Evolutionary conservation across 2,888 invertebrate genomes (phyloP), one percentile per base, ranked within the genome.

Genomic region (Deladenus siricidicola): DNA sequence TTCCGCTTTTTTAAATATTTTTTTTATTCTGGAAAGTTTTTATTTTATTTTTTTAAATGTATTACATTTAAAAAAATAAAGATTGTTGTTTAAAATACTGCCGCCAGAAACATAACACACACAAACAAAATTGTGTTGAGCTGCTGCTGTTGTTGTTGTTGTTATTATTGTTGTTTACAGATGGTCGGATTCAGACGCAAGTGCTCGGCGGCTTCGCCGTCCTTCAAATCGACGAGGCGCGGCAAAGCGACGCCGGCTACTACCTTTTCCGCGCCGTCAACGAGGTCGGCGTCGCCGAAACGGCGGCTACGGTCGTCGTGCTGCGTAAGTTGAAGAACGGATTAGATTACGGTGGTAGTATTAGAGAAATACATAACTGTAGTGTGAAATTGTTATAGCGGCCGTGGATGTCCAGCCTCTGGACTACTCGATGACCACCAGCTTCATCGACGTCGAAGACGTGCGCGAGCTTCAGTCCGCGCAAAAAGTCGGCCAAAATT

Each of bases 161-260:
- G n/a, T n/a, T n/a, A n/a, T n/a, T 47, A 47, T 14, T n/a, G 26
- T 14, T 10, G 14, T 1, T 58, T 68, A 44, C 48, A 72, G 74
- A 70, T 57, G 69, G 66, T 23, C 72, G 72, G 24, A 65, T 70
- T 45, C 69, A 67, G 28, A 68, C 68, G 47, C 62, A 64, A n/a
- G 88, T 91, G 74, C 92, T 94, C 80, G 92, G 94, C 82, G 94
- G 94, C 62, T 96, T 93, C 79, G 94, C 93, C 21, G 91, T 93
- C 6, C 83, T 99, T 55, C 94, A 96, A 81, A 86, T 98, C 52
- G 83, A 63, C 17, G 66, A 72, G 26, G 67, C 69, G 17, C 58
- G 61, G 14, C 63, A 66, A 51, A 67, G 64, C 19, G 69, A 69
- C 47, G 64, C 63, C 21, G 69, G 69, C 29, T 44, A 58, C 26